Conservation (phyloP, 2,797 vertebrate genomes). For the Heterohyrax brucei region DNA sequence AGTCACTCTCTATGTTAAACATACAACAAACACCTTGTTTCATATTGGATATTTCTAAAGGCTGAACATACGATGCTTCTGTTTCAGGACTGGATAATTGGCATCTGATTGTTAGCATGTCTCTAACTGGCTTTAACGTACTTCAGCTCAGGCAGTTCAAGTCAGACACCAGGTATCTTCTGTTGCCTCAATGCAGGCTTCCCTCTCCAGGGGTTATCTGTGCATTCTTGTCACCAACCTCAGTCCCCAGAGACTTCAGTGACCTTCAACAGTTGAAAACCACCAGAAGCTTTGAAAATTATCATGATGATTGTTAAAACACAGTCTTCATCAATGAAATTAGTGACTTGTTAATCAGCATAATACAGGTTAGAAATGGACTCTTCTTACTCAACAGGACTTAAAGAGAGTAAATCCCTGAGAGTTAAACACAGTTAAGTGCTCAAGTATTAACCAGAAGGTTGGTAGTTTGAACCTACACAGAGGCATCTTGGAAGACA, state of each 20-base stretch:
- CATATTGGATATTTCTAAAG: slow-evolving; percentile 44
- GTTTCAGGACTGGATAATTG: slow-evolving; percentile 7
- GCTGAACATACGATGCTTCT: background rate
- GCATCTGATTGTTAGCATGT: background rate
- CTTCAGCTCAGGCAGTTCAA: background rate
- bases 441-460: background rate
- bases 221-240: background rate
- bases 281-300: slow-evolving; percentile 10
- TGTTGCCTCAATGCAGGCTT: background rate
- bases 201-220: background rate
- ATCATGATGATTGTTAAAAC: slow-evolving; percentile 37
- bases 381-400: background rate
- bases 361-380: background rate
- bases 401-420: background rate
- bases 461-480: background rate
- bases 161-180: background rate
- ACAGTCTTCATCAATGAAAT: slow-evolving; percentile 55
- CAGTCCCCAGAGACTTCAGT: slow-evolving; percentile 3
- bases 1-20: background rate
- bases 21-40: background rate
- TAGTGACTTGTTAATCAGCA: slow-evolving; percentile 37
- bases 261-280: slow-evolving; percentile 20
- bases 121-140: slow-evolving; percentile 34
- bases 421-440: background rate
- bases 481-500: background rate